A percentile compares a stretch with the other conserved stretches of the same genome.
These are phyloP conservation scores for Climacteris rufus DNA, from an alignment of 2,113 vertebrate species.

Conservation along the genomic window DNA sequence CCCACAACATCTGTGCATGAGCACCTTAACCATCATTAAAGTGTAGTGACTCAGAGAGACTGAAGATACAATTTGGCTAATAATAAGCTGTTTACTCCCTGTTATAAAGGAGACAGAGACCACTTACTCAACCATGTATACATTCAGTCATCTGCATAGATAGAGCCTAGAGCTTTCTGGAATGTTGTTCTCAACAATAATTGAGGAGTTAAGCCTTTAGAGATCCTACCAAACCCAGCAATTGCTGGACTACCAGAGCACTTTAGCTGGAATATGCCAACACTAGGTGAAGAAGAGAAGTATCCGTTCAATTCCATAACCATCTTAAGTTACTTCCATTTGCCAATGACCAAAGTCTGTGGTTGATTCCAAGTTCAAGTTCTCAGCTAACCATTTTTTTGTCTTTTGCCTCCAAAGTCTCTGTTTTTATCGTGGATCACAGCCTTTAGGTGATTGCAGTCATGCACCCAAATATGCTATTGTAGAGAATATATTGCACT, in stretches of 20 bases:
- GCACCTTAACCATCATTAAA: not conserved
- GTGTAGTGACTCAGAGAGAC: not conserved
- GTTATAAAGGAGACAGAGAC: not conserved
- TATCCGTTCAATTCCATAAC: not conserved
- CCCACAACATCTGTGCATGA: not conserved
- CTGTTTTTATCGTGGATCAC: not conserved
- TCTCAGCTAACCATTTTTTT: not conserved
- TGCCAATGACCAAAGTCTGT: not conserved
- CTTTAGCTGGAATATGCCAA: not conserved
- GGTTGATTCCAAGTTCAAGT: not conserved
- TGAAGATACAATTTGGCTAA: not conserved
- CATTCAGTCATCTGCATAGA: not conserved
- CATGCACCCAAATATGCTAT: not conserved
- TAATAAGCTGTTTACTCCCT: not conserved
- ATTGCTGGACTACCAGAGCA: not conserved
- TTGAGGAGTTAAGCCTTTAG: not conserved
- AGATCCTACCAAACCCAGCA: not conserved
- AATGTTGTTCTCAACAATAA: not conserved
- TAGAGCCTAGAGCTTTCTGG: not conserved
- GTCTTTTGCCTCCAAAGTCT: not conserved
- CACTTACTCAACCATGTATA: not conserved
- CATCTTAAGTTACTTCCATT: not conserved
- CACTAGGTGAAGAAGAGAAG: not conserved
- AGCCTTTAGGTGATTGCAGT: not conserved
- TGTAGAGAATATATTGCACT: not conserved